Evolutionary conservation across 2,797 vertebrate genomes (phyloP), one percentile per base, ranked within the genome.

Genomic region (Eospalax fontanierii): DNA sequence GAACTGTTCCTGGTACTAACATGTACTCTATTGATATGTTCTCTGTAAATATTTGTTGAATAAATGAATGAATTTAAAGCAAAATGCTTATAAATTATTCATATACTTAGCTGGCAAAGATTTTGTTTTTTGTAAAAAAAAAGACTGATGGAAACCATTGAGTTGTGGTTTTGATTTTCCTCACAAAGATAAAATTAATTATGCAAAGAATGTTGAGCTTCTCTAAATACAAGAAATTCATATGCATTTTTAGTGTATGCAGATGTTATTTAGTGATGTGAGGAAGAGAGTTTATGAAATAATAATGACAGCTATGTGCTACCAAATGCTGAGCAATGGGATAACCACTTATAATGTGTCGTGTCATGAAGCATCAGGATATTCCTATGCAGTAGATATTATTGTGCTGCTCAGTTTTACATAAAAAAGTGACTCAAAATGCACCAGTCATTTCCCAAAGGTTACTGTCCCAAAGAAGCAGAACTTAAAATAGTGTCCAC

Each of bases 101-200:
- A 80, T 81, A 24, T 43, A 65, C n/a, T 84, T 90, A 75, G 6
- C n/a, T 93, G 76, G 15, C 16, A 70, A 68, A 84, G 6, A 73
- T 74, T 70, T 61, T 54, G 30, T 22, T 46, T 68, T 68, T 33
- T 74, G 19, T 35, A 22, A 33, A 61, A 93, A 74, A 65, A 35
- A 71, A n/a, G 30, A 84, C 70, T 78, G 46, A 74, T 57, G 80
- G 83, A 83, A 88, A 66, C 50, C 73, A 83, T 38, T 12, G 63
- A 73, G 54, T 94, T 33, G 6, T 46, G 76, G 89, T 96, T 73
- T 81, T 89, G 61, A 84, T 85, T 74, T 18, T 95, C 81, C 40
- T 28, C 74, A 61, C 21, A 92, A 94, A 83, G 28, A 73, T 88
- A 94, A 63, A 63, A 94, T 91, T 87, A 81, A 93, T 95, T 88